phyloP scores from a whole-genome alignment of 2,113 vertebrate genomes.

The Corvus cornix region DNA sequence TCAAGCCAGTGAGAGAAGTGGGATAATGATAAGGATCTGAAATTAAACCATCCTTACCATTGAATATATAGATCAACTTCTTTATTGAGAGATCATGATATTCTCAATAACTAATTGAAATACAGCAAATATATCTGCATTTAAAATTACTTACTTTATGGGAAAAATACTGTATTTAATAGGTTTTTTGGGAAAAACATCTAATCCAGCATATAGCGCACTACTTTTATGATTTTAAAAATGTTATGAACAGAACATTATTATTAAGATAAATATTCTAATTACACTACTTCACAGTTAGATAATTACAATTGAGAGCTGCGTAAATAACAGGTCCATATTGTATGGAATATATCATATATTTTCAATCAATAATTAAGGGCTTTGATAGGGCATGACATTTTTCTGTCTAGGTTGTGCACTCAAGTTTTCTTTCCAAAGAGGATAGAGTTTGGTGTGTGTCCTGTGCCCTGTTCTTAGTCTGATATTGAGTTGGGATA shows the following conservation, averaged over 20 bases:
- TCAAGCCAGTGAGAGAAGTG: background rate
- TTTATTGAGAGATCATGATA: background rate
- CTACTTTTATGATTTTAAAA: background rate
- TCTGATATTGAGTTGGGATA: background rate
- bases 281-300: background rate
- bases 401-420: background rate
- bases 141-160: background rate
- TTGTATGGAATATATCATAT: background rate
- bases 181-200: background rate
- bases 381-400: background rate
- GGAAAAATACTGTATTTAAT: background rate
- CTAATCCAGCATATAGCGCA: background rate
- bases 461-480: background rate
- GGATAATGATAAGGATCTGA: background rate
- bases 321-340: background rate
- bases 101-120: background rate
- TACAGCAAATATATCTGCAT: background rate
- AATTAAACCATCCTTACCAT: background rate
- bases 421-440: background rate
- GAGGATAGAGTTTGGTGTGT: background rate
- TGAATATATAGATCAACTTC: fast-evolving
- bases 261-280: background rate
- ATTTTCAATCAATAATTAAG: background rate
- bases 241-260: background rate
- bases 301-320: background rate